A percentile compares a stretch with the other conserved stretches of the same genome.
Conservation (phyloP, 2,888 invertebrate species). For the Tupiocoris notatus region DNA sequence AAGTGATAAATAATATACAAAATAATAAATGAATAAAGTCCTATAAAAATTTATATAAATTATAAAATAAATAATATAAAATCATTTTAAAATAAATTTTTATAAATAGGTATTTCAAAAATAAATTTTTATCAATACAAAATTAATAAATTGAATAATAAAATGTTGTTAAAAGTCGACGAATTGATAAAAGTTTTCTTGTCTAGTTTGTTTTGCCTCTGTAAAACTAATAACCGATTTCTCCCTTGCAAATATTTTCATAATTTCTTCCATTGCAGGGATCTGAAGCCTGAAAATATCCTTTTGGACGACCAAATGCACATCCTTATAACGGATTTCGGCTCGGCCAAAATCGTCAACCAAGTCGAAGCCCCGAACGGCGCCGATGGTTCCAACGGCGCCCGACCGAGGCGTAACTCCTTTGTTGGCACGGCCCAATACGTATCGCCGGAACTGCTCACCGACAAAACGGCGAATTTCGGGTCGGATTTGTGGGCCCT, state of each 20-base stretch:
- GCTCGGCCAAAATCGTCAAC: constrained; percentile 82
- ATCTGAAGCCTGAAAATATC: constrained; percentile 98
- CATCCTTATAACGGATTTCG: constrained; percentile 94
- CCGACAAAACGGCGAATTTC: constrained; percentile 68
- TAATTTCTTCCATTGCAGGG: constrained; percentile 53
- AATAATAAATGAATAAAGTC: too few species aligned
- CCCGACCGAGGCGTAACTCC: constrained; percentile 67
- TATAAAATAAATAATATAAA: too few species aligned
- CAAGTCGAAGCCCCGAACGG: constrained; percentile 20
- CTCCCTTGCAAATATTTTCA: not conserved
- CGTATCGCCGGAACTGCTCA: constrained; percentile 94
- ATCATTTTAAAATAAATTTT: too few species aligned
- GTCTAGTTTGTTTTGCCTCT: not conserved
- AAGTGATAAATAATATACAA: too few species aligned
- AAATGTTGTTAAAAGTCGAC: not conserved
- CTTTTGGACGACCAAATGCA: constrained; percentile 97
- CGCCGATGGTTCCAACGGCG: constrained; percentile 18
- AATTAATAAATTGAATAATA: too few species aligned
- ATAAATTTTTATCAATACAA: too few species aligned
- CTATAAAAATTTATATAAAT: too few species aligned
- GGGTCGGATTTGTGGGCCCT: constrained; percentile 93
- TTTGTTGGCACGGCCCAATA: constrained; percentile 99
- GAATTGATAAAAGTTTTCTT: not conserved
- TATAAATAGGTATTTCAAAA: too few species aligned
- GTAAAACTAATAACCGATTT: not conserved